Percentiles rank a stretch among this genome's conserved stretches.
These are phyloP conservation scores for Latrodectus geometricus DNA, from an alignment of 1,140 invertebrate species.

Conservation along the genomic window DNA sequence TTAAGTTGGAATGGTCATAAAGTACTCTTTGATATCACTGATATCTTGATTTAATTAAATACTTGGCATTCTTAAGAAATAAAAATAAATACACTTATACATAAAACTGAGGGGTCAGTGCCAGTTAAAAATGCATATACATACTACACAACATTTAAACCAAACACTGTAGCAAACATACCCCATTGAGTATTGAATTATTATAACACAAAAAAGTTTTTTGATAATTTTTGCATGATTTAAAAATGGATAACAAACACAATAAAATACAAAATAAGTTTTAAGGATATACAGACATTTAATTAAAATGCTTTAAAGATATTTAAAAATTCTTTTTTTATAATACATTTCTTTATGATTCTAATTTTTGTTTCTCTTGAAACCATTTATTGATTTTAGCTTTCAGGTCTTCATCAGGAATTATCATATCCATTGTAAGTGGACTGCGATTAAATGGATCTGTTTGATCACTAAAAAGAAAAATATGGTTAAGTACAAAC, in stretches of 20 bases:
- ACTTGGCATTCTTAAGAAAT: neutral
- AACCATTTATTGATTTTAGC: conserved; percentile 86
- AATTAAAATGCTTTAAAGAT: conserved; percentile 48
- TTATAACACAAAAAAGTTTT: neutral
- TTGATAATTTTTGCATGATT: conserved; percentile 22
- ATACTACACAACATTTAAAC: neutral
- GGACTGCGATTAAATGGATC: conserved; percentile 96
- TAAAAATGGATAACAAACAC: conserved; percentile 44
- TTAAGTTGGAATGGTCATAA: no score
- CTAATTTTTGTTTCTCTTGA: conserved; percentile 47
- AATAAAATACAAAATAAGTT: conserved; percentile 52
- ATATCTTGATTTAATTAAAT: no score
- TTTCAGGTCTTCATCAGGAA: conserved; percentile 82
- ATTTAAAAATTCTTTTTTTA: conserved; percentile 20
- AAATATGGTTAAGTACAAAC: conserved; percentile 2
- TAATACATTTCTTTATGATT: conserved; percentile 6
- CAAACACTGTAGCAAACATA: neutral
- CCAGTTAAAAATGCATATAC: neutral
- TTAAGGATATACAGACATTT: conserved; percentile 48
- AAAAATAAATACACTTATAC: neutral
- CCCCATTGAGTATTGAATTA: neutral
- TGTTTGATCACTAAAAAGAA: conserved; percentile 83
- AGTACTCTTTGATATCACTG: no score
- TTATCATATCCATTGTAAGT: conserved; percentile 92
- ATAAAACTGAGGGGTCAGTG: neutral